Evolutionary conservation across 2,888 invertebrate genomes (phyloP).

Genomic region (Lithosia quadra): DNA sequence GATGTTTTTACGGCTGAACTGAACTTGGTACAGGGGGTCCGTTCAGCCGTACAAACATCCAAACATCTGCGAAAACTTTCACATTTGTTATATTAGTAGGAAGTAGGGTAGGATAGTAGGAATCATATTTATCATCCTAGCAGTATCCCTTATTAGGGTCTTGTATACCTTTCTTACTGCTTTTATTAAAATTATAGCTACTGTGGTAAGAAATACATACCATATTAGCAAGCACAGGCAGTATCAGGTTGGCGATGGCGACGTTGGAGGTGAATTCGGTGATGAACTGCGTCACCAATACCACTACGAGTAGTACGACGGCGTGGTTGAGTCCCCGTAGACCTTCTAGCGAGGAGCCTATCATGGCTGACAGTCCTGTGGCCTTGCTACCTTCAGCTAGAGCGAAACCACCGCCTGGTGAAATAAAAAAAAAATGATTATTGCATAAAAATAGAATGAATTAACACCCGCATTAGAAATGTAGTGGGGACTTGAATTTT

Average conservation of each 20-base stretch:
- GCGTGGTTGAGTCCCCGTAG: slow-evolving; percentile 88
- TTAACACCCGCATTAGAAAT: no score
- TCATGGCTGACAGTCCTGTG: slow-evolving; percentile 92
- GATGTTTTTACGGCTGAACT: no score
- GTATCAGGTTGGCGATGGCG: slow-evolving; percentile 95
- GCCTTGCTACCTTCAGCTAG: slow-evolving; percentile 94
- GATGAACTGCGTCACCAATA: slow-evolving; percentile 92
- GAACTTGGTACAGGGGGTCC: no score
- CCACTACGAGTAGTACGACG: slow-evolving; percentile 91
- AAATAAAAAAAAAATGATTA: not conserved
- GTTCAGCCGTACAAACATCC: no score
- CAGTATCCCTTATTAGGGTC: no score
- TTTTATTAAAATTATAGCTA: not conserved
- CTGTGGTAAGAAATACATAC: slow-evolving; percentile 40
- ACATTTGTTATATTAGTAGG: no score
- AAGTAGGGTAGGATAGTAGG: no score
- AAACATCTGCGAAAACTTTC: no score
- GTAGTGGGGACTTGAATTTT: no score
- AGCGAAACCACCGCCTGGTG: slow-evolving; percentile 94
- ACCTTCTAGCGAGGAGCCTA: slow-evolving; percentile 90
- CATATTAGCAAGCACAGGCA: slow-evolving; percentile 94
- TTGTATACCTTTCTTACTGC: not conserved
- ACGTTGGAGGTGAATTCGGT: slow-evolving; percentile 97
- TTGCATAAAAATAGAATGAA: no score
- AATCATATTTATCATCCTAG: no score